Evolutionary conservation across 2,113 vertebrate species (phyloP), one percentile per base, ranked within the genome.

Genomic region (Limanda limanda): DNA sequence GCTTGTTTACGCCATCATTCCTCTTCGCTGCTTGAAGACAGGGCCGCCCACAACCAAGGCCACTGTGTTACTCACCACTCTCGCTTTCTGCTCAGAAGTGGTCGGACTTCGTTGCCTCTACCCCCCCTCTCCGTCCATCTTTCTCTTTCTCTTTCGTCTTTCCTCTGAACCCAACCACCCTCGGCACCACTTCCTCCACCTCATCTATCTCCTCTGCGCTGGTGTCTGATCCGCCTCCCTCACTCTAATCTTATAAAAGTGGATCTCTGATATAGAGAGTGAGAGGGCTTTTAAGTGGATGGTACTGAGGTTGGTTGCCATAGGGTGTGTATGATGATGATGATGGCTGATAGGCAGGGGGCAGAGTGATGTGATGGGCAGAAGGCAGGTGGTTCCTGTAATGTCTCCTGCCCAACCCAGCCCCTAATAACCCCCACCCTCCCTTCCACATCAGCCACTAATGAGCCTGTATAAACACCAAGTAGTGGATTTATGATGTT

Each of bases 161-260:
- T 76, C 59, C 59, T 37, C 54, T 85, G 78, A 82, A 76, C 75
- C 59, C 75, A 83, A 42, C 73, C 79, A 81, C 72, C 58, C 68
- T 54, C 21, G 48, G 54, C 58, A 68, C 54, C 52, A 76, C 74
- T 54, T 58, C 72, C 78, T 63, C 55, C 27, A 20, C 61, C 51
- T 42, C 76, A 23, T 68, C 74, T 23, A 56, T 77, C 79, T 78
- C 65, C 57, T 70, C 76, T 51, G 2, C 35, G 47, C 71, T 70
- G 68, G 66, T 81, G 81, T 79, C 81, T 83, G 76, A 17, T 68
- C 75, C 48, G n/a, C 79, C 82, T 84, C 82, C 47, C 83, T 84
- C 79, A 12, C 85, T 90, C 81, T 93, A 92, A 93, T 93, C 89
- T 89, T 52, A 89, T 90, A 82, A 90, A 81, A 81, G 84, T 88